A percentile compares a stretch with the other conserved stretches of the same genome.
phyloP scores from a whole-genome alignment of 2,797 vertebrate genomes.

The Megaceryle alcyon region DNA sequence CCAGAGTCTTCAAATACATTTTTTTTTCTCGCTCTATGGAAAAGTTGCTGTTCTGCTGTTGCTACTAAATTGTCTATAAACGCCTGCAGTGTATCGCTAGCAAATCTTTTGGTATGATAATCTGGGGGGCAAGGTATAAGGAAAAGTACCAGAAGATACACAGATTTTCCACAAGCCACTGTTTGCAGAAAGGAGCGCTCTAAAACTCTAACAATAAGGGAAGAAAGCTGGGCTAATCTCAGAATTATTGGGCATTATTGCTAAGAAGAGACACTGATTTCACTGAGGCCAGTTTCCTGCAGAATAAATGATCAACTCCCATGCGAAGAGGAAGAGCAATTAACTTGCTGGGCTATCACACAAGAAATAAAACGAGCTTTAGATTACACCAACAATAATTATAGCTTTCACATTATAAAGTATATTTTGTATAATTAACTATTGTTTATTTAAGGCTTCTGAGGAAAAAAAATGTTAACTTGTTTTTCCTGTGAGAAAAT shows the following conservation, averaged over 20 bases:
- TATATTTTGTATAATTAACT: neutral
- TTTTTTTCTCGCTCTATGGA: neutral
- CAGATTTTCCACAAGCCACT: neutral
- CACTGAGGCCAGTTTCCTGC: neutral
- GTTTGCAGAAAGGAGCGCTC: neutral
- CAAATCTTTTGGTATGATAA: neutral
- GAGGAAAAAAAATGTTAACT: neutral
- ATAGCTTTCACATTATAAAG: neutral
- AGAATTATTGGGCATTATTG: neutral
- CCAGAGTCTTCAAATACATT: neutral
- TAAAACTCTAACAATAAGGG: neutral
- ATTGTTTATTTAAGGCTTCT: neutral
- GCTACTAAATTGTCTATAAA: neutral
- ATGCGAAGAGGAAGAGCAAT: neutral
- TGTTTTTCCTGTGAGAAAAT: neutral
- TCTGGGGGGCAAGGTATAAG: neutral
- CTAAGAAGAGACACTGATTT: neutral
- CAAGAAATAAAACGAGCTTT: neutral
- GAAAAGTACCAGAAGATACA: neutral
- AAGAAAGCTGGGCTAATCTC: neutral
- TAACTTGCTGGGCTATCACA: neutral
- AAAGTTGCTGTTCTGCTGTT: neutral
- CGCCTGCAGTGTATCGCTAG: neutral
- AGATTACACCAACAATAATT: neutral
- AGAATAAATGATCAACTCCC: neutral